Conservation (phyloP, 2,888 invertebrate species). For the Epirrhoe alternata region DNA sequence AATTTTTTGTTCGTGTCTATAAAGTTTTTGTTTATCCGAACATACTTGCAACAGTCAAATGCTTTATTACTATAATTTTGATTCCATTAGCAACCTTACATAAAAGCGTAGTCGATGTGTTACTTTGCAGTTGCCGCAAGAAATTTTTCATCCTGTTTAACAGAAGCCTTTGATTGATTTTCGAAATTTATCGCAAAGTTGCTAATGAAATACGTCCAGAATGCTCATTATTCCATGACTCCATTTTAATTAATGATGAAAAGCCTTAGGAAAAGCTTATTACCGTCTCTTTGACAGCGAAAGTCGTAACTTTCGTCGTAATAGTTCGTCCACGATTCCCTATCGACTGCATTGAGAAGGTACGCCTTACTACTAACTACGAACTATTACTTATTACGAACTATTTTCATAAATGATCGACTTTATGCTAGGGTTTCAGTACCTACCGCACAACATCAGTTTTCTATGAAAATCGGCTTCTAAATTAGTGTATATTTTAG, state of each 20-base stretch:
- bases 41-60: no score
- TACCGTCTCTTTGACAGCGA: slow-evolving; percentile 15
- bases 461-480: not conserved
- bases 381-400: no score
- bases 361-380: no score
- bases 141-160: not conserved
- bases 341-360: no score
- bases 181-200: not conserved
- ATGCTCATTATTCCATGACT: not conserved
- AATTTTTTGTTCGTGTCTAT: no score
- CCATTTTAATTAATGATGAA: slow-evolving; percentile 9
- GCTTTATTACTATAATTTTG: no score
- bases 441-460: not conserved
- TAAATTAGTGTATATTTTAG: not conserved
- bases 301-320: no score
- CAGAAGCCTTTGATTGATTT: not conserved
- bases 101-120: no score
- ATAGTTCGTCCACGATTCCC: no score
- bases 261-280: slow-evolving; percentile 14
- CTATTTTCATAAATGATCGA: slow-evolving; percentile 5
- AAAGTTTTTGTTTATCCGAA: no score
- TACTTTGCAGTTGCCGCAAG: not conserved
- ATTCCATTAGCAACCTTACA: no score
- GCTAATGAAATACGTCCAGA: not conserved
- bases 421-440: not conserved